Percentiles rank a stretch among this genome's conserved stretches.
These are phyloP conservation scores for Augochlora pura DNA, from an alignment of 1,140 invertebrate species.

Conservation along the genomic window DNA sequence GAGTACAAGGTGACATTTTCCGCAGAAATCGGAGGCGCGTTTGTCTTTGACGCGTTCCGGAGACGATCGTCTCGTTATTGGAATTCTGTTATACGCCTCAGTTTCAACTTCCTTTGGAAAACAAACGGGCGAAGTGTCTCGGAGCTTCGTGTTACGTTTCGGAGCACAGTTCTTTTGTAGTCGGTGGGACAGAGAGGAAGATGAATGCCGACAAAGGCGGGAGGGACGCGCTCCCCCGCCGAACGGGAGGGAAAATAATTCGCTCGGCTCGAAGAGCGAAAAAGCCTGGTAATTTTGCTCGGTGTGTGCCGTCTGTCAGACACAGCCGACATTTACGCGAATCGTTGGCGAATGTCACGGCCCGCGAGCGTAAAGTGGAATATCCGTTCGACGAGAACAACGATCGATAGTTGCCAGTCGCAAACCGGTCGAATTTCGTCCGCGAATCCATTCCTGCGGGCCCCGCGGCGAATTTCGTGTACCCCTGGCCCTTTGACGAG, in stretches of 20 bases:
- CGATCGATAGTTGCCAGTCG: constrained; percentile 9
- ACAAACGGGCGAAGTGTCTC: too few relatives aligned
- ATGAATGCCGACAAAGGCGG: too few relatives aligned
- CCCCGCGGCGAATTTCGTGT: not conserved
- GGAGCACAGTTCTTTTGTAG: too few relatives aligned
- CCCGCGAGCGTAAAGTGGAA: not conserved
- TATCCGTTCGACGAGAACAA: not conserved
- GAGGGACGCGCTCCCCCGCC: too few relatives aligned
- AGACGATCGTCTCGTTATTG: too few relatives aligned
- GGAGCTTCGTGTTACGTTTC: too few relatives aligned
- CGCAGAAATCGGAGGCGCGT: too few relatives aligned
- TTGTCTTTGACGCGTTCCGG: too few relatives aligned
- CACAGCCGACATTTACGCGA: not conserved
- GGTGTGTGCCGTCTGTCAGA: not conserved
- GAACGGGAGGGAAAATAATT: not conserved
- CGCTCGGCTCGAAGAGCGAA: not conserved
- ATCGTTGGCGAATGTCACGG: not conserved
- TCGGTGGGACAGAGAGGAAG: too few relatives aligned
- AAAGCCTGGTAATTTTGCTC: not conserved
- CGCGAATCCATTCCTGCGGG: not conserved
- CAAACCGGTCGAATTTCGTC: not conserved
- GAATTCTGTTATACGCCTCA: too few relatives aligned
- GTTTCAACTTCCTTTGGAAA: too few relatives aligned
- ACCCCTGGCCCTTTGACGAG: not conserved
- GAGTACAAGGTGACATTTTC: too few relatives aligned